Evolutionary conservation across 2,888 invertebrate species (phyloP), one percentile per base, ranked within the genome.

Genomic region (Mallateleia sp.): DNA sequence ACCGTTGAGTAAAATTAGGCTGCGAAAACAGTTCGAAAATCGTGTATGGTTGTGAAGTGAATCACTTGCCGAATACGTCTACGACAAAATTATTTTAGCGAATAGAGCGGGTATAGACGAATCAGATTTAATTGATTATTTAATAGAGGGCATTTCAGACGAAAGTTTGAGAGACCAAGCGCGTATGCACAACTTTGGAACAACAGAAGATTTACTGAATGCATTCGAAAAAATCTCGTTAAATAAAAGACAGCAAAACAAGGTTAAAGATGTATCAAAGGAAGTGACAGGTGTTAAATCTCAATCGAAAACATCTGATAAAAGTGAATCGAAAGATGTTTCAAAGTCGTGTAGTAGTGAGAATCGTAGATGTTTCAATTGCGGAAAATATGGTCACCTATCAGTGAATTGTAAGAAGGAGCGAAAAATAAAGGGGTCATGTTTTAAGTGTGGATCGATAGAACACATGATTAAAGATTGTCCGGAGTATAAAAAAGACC

Each of bases 51-150:
- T 18, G 20, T 20, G 28, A 22, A 45, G 7, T 25, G 72, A 81
- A 62, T 28, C 24, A 14, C 72, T 81, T 47, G 52, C 62, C 56
- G 66, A 81, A 64, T 81, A 81, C 25, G 32, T 66, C 2, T 66
- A 81, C 18, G 47, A 82, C 1, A 66, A 82, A 67, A 50, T 79
- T 45, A 79, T 79, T 34, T 60, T 79, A 22, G 67, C 79, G 18
- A 79, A 79, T 32, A 60, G 32, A 67, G 60, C 69, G n/a, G 25
- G 28, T 20, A 50, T 79, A 47, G 50, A 67, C 32, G 69, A 79
- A 47, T 6, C n/a, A 14, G 54, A 77, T 18, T 47, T 77, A 14
- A 38, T 77, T 15, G 66, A 77, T 45, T 45, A 66, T 77, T 45
- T 77, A 15, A 56, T 77, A 28, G 66, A 66, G 20, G 77, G 77